Evolutionary conservation across 2,113 vertebrate genomes (phyloP).

Genomic region (Prionailurus viverrinus): DNA sequence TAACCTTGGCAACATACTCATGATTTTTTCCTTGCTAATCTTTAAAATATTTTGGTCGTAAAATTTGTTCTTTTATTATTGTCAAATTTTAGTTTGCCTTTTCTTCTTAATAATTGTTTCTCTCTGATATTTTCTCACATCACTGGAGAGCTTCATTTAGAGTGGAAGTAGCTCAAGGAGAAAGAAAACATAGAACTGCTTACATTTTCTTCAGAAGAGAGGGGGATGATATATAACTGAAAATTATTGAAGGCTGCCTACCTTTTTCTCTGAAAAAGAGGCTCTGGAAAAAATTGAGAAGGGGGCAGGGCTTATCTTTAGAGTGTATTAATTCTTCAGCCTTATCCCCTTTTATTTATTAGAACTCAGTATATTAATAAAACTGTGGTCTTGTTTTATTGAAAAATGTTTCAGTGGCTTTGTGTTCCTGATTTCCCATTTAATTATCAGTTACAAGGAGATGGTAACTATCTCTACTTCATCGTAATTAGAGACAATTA

Average conservation of each 20-base stretch:
- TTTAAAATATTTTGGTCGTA: neutral
- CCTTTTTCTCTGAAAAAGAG: neutral
- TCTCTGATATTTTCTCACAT: conserved; percentile 1
- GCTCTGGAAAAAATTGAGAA: neutral
- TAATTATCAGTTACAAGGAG: conserved; percentile 24
- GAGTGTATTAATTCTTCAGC: neutral
- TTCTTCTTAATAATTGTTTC: neutral
- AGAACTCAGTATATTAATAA: neutral
- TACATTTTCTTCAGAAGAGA: neutral
- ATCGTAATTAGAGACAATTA: neutral
- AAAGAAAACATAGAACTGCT: neutral
- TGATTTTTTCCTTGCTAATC: neutral
- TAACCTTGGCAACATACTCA: neutral
- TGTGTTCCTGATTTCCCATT: conserved; percentile 37
- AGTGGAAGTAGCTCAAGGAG: neutral
- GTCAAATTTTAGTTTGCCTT: neutral
- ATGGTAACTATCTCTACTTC: neutral
- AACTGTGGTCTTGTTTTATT: neutral
- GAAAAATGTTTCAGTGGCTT: neutral
- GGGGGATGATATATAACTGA: neutral
- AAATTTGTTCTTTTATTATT: neutral
- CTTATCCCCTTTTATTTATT: neutral
- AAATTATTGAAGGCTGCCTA: neutral
- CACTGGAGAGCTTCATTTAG: neutral
- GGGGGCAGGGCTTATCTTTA: neutral